Evolutionary conservation across 2,888 invertebrate genomes (phyloP).

Genomic region (Andrena trimmerana): DNA sequence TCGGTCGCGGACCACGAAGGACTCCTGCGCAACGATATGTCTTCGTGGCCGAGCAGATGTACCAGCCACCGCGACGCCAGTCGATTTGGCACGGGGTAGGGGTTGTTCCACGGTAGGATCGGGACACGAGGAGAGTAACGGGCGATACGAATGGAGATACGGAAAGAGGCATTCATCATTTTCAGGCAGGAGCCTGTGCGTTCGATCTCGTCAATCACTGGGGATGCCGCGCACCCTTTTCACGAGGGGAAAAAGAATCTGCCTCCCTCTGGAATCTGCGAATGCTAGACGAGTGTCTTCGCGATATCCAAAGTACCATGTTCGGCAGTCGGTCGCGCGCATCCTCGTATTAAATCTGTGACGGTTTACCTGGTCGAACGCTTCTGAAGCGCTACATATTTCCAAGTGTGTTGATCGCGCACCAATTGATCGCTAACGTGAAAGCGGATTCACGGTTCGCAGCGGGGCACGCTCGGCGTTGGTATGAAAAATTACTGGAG

Average conservation of each 20-base stretch:
- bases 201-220: slow-evolving; percentile 69
- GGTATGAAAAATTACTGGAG: slow-evolving; percentile 41
- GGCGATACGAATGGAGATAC: slow-evolving; percentile 47
- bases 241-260: slow-evolving; percentile 37
- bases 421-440: not conserved
- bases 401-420: not conserved
- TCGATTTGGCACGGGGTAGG: slow-evolving; percentile 32
- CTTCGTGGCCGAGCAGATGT: slow-evolving; percentile 43
- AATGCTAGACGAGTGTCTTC: slow-evolving; percentile 11
- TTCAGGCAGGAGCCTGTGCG: slow-evolving; percentile 41
- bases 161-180: slow-evolving; percentile 66
- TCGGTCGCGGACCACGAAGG: slow-evolving; percentile 28
- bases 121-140: slow-evolving; percentile 19
- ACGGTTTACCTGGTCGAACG: not conserved
- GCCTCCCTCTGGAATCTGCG: slow-evolving; percentile 6
- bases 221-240: not conserved
- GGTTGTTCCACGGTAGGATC: slow-evolving; percentile 24
- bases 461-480: not conserved
- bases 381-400: not conserved
- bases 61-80: slow-evolving; percentile 26
- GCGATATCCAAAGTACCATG: not conserved
- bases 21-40: slow-evolving; percentile 26
- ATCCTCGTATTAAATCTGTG: not conserved
- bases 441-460: not conserved
- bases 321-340: not conserved